Percentiles rank a stretch among this genome's conserved stretches.
Conservation (phyloP, 2,797 vertebrate genomes). For the Staurois parvus region DNA sequence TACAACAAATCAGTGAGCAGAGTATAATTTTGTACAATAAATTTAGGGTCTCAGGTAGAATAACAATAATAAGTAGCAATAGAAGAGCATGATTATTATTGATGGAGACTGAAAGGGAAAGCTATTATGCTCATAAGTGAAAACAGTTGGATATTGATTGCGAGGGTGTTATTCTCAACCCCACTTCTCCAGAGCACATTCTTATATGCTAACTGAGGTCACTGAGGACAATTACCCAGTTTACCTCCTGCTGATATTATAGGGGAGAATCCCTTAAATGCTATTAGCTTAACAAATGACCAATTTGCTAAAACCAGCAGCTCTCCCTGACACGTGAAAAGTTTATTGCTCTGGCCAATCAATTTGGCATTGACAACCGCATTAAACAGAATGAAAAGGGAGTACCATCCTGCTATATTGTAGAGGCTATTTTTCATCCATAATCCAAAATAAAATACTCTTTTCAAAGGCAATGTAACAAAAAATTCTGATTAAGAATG, state of each 20-base stretch:
- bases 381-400: constrained; percentile 1
- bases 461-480: not conserved
- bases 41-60: not conserved
- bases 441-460: not conserved
- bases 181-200: constrained; percentile 36
- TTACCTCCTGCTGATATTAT: constrained; percentile 31
- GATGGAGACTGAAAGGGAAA: constrained; percentile 21
- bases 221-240: constrained; percentile 36
- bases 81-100: constrained; percentile 58
- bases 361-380: constrained; percentile 13
- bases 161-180: constrained; percentile 51
- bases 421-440: not conserved
- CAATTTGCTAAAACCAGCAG: constrained; percentile 57
- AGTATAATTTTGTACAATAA: not conserved
- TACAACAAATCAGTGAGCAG: not conserved
- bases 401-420: not conserved
- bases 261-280: constrained; percentile 54
- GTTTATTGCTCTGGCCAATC: constrained; percentile 4
- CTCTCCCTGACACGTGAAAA: constrained; percentile 13
- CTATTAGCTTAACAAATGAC: constrained; percentile 41
- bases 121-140: constrained; percentile 16
- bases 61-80: constrained; percentile 4
- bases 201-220: constrained; percentile 52
- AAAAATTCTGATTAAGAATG: not conserved
- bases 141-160: constrained; percentile 57